Conservation (phyloP, 2,888 invertebrate species). For the Podotricha telesiphe region DNA sequence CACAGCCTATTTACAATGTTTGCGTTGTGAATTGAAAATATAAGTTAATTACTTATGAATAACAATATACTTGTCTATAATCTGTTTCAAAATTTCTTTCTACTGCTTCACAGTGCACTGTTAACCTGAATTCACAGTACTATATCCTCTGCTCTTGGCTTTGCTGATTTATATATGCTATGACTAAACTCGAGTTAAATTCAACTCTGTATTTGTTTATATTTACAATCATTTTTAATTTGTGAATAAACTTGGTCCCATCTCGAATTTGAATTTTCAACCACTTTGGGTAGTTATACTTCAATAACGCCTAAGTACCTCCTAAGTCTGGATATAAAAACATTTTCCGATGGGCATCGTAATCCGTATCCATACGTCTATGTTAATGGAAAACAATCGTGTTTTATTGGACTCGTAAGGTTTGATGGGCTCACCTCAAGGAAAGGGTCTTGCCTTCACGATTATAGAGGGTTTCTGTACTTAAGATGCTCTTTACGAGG, state of each 20-base stretch:
- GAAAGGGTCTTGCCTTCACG: conserved; percentile 71
- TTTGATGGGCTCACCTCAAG: conserved; percentile 79
- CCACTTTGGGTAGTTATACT: background rate
- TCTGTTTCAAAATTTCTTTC: background rate
- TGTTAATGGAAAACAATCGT: conserved; percentile 82
- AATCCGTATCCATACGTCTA: conserved; percentile 51
- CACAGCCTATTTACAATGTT: conserved; percentile 46
- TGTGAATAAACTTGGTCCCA: background rate
- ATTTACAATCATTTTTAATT: background rate
- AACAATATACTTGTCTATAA: background rate
- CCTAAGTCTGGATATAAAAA: conserved; percentile 20
- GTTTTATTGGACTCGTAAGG: conserved; percentile 81
- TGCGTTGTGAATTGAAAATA: background rate
- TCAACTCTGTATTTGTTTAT: too few relatives aligned
- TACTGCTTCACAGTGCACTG: background rate
- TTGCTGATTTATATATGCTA: too few relatives aligned
- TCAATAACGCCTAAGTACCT: background rate
- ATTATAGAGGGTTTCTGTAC: conserved; percentile 75
- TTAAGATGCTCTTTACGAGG: conserved; percentile 72
- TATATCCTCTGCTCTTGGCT: too few relatives aligned
- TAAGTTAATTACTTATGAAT: background rate
- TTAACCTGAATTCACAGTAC: background rate
- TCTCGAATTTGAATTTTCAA: background rate
- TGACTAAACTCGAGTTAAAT: too few relatives aligned
- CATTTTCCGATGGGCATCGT: conserved; percentile 25